Conservation (phyloP, 2,888 invertebrate species). For the Drosophila crucigera region DNA sequence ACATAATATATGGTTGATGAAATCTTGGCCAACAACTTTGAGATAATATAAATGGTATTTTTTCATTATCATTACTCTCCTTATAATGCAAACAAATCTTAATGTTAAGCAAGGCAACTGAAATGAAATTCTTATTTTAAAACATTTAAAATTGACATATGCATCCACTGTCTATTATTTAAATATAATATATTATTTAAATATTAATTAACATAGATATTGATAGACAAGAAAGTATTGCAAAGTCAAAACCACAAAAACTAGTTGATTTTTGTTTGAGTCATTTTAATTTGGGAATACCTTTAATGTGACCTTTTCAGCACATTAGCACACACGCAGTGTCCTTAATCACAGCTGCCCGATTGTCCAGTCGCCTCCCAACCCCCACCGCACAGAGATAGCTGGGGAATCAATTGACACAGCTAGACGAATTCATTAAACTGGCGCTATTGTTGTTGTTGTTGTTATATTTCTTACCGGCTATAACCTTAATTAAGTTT, state of each 20-base stretch:
- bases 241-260: background rate
- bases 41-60: background rate
- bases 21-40: background rate
- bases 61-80: background rate
- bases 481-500: constrained; percentile 74
- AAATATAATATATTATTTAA: background rate
- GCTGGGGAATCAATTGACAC: constrained; percentile 42
- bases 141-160: background rate
- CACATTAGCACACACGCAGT: constrained; percentile 23
- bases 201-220: background rate
- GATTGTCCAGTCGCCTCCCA: constrained; percentile 1
- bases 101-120: background rate
- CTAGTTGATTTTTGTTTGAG: background rate
- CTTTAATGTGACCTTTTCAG: constrained; percentile 31
- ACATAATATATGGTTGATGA: background rate
- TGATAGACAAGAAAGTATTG: background rate
- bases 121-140: background rate
- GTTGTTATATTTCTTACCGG: constrained; percentile 32
- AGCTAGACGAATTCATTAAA: constrained; percentile 42
- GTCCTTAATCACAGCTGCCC: constrained; percentile 66
- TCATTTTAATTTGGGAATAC: constrained; percentile 12
- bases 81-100: background rate
- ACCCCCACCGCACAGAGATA: background rate
- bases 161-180: background rate
- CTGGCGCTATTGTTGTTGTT: constrained; percentile 30